Evolutionary conservation across 2,113 vertebrate species (phyloP).

Genomic region (Fulica atra): DNA sequence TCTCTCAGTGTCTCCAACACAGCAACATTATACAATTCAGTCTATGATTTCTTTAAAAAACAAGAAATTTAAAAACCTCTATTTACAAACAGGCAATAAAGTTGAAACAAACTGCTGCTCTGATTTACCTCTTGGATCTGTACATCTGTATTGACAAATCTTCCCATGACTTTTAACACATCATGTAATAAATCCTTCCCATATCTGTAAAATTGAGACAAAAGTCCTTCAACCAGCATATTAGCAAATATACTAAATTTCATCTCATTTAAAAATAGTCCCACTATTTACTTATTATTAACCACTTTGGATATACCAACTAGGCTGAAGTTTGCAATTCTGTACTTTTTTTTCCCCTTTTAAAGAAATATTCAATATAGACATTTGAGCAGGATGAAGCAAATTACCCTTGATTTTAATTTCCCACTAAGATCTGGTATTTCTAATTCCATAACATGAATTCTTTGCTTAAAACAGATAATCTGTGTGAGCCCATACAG

Average conservation of each 20-base stretch:
- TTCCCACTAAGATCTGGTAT: background rate
- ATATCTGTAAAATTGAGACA: constrained; percentile 56
- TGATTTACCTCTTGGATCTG: constrained; percentile 75
- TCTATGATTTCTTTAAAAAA: background rate
- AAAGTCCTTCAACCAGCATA: background rate
- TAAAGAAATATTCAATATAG: background rate
- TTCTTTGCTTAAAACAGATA: background rate
- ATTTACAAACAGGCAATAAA: background rate
- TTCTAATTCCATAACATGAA: background rate
- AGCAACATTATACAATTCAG: background rate
- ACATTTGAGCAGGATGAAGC: background rate
- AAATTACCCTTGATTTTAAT: background rate
- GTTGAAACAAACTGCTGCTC: background rate
- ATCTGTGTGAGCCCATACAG: background rate
- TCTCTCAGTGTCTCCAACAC: background rate
- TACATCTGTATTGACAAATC: constrained; percentile 64
- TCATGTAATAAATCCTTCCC: constrained; percentile 27
- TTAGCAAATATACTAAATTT: background rate
- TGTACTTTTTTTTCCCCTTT: background rate
- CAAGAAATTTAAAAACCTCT: background rate
- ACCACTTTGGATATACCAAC: background rate
- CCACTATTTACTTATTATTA: background rate
- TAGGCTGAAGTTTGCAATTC: background rate
- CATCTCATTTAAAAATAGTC: background rate
- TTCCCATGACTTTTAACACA: constrained; percentile 52